Evolutionary conservation across 2,888 invertebrate genomes (phyloP).

Genomic region (Athalia circularis): DNA sequence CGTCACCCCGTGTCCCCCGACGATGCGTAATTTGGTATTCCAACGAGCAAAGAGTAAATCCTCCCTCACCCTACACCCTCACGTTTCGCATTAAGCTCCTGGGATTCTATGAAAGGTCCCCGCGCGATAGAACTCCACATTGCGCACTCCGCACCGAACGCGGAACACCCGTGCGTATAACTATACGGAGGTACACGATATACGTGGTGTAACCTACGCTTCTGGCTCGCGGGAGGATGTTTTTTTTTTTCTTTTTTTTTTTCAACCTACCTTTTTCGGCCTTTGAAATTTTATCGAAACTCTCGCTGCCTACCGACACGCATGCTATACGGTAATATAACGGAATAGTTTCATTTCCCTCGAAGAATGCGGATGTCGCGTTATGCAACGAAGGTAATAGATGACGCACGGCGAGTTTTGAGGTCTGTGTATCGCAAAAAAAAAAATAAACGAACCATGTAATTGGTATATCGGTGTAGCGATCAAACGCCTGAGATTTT

Average conservation of each 20-base stretch:
- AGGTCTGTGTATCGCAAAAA: too few species aligned
- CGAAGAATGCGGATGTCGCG: background rate
- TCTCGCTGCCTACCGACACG: background rate
- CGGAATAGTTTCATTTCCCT: conserved; percentile 1
- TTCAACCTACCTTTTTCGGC: background rate
- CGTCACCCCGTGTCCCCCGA: too few species aligned
- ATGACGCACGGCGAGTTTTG: too few species aligned
- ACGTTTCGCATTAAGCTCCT: conserved; percentile 41
- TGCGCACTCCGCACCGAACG: background rate
- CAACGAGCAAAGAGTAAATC: conserved; percentile 36
- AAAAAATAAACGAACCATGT: background rate
- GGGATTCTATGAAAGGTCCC: conserved; percentile 31
- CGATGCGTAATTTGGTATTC: conserved; percentile 36
- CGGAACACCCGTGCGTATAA: too few species aligned
- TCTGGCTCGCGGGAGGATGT: background rate
- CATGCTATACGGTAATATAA: background rate
- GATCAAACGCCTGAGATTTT: background rate
- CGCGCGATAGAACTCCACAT: background rate
- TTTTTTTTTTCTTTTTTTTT: background rate
- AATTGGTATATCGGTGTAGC: too few species aligned
- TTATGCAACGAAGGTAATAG: background rate
- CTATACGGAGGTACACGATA: too few species aligned
- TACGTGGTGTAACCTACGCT: too few species aligned
- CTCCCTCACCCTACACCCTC: conserved; percentile 32
- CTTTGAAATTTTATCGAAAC: conserved; percentile 16